Evolutionary conservation across 2,797 vertebrate species (phyloP).

Genomic region (Meda fulgida): DNA sequence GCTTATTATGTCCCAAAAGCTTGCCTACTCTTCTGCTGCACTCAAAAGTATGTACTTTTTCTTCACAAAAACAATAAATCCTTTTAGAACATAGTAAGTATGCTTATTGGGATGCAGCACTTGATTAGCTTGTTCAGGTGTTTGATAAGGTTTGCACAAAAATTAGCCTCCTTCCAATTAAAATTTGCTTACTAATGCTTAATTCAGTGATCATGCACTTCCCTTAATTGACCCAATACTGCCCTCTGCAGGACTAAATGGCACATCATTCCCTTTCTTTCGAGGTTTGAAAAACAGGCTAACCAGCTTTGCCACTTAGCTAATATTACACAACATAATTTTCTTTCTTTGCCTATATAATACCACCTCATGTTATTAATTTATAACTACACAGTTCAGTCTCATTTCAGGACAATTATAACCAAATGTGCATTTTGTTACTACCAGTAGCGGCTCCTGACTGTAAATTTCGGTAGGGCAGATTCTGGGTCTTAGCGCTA

Average conservation of each 20-base stretch:
- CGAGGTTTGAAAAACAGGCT: background rate
- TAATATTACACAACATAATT: background rate
- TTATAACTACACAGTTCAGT: background rate
- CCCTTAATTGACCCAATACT: background rate
- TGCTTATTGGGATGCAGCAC: too few relatives aligned
- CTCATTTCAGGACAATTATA: background rate
- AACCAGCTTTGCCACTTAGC: background rate
- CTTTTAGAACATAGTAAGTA: too few relatives aligned
- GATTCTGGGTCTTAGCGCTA: background rate
- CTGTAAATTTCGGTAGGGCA: background rate
- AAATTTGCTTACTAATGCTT: background rate
- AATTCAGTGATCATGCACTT: background rate
- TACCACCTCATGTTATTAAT: background rate
- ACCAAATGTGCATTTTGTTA: background rate
- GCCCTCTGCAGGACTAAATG: conserved; percentile 9
- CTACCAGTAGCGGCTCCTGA: background rate
- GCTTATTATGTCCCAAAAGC: too few relatives aligned
- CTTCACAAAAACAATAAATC: too few relatives aligned
- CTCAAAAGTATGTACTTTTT: too few relatives aligned
- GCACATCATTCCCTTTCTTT: background rate
- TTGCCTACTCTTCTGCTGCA: too few relatives aligned
- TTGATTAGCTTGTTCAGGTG: background rate
- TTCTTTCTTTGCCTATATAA: background rate
- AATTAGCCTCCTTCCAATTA: too few relatives aligned
- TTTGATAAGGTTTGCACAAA: background rate